A percentile compares a stretch with the other conserved stretches of the same genome.
phyloP scores from a whole-genome alignment of 1,140 invertebrate genomes.

The Bombus huntii region DNA sequence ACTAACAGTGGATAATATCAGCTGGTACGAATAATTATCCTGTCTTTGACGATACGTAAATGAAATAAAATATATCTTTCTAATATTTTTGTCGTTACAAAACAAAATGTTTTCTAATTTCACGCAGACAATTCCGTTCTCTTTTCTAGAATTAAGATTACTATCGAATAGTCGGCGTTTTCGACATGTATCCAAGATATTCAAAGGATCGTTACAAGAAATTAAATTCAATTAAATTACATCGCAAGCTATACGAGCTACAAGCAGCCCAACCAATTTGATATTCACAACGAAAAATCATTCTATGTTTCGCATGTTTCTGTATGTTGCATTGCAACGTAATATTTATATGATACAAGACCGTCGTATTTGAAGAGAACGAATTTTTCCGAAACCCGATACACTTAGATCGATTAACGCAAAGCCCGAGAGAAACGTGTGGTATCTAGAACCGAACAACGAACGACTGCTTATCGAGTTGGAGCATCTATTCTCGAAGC shows the following conservation, averaged over 20 bases:
- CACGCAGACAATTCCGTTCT: too few species aligned
- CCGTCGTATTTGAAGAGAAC: background rate
- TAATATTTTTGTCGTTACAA: too few species aligned
- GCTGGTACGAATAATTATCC: background rate
- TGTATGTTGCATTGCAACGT: background rate
- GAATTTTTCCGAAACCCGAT: background rate
- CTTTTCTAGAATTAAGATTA: too few species aligned
- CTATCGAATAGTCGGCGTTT: too few species aligned
- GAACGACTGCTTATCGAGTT: background rate
- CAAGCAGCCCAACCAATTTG: too few species aligned
- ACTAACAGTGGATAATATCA: background rate
- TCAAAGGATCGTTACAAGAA: too few species aligned
- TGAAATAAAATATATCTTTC: background rate
- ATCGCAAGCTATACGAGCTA: too few species aligned
- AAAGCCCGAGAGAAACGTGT: background rate
- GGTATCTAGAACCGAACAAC: background rate
- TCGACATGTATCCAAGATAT: too few species aligned
- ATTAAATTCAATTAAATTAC: too few species aligned
- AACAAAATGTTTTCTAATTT: too few species aligned
- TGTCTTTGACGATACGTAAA: background rate
- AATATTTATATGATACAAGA: background rate
- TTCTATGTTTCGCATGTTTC: background rate
- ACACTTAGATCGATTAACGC: background rate
- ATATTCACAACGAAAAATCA: background rate
- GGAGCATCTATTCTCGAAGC: slow-evolving; percentile 7